Evolutionary conservation across 2,113 vertebrate genomes (phyloP).

Genomic region (Pomatostomus ruficeps): DNA sequence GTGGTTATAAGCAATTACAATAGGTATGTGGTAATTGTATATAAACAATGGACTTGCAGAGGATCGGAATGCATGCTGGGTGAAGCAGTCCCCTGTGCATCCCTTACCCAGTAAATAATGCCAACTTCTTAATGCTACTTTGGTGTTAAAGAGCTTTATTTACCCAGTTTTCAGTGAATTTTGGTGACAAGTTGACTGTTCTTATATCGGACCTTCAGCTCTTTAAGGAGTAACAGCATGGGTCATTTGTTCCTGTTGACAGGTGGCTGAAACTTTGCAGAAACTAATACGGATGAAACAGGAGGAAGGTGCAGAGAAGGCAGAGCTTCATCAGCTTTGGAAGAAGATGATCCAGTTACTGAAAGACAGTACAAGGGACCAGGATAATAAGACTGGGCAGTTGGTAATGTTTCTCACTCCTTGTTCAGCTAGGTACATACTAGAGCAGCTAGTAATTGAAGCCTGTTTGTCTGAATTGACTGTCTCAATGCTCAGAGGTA

Average conservation of each 20-base stretch:
- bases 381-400: constrained; percentile 82
- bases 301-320: constrained; percentile 76
- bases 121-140: neutral
- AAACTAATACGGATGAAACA: constrained; percentile 79
- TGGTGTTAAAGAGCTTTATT: neutral
- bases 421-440: neutral
- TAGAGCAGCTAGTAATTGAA: neutral
- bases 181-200: neutral
- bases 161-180: neutral
- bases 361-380: constrained; percentile 67
- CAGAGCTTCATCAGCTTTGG: constrained; percentile 84
- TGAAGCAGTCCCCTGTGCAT: neutral
- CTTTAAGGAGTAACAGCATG: neutral
- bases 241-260: neutral
- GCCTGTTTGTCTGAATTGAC: neutral
- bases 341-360: constrained; percentile 81
- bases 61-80: neutral
- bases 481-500: neutral
- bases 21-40: neutral
- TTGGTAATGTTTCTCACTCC: constrained; percentile 67
- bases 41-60: neutral
- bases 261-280: constrained; percentile 84
- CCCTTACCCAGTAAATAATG: neutral
- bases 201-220: rapidly evolving
- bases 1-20: neutral